Percentiles rank a stretch among this genome's conserved stretches.
Evolutionary conservation across 2,888 invertebrate species (phyloP).

Genomic region (Eristalinus sepulchralis): DNA sequence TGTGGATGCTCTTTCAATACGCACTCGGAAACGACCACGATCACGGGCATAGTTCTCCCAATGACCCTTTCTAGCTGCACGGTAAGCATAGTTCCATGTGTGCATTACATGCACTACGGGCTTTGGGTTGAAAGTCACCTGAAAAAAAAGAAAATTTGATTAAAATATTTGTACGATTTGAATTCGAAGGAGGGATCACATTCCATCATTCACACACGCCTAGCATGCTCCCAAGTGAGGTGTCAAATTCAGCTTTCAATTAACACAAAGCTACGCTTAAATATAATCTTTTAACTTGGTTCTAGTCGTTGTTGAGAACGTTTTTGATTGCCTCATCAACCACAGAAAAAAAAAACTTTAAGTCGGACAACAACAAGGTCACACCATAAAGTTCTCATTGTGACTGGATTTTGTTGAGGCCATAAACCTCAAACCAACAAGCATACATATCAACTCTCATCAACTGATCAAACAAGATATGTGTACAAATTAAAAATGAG

Average conservation of each 20-base stretch:
- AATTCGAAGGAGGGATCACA: background rate
- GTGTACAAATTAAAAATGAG: background rate
- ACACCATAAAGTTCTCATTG: background rate
- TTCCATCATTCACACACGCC: background rate
- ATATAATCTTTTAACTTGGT: background rate
- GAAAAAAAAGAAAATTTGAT: slow-evolving; percentile 37
- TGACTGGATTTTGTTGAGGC: background rate
- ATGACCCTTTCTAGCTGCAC: slow-evolving; percentile 83
- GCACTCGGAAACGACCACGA: slow-evolving; percentile 77
- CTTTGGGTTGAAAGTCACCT: slow-evolving; percentile 84
- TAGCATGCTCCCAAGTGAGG: background rate
- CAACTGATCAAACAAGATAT: background rate
- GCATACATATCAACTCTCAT: background rate
- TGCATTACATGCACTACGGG: slow-evolving; percentile 84
- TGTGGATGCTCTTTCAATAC: slow-evolving; percentile 75
- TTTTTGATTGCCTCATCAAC: background rate
- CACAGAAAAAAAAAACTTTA: no score
- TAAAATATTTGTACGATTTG: background rate
- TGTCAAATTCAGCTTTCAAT: background rate
- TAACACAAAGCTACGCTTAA: background rate
- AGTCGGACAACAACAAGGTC: background rate
- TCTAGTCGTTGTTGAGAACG: background rate
- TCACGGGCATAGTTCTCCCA: slow-evolving; percentile 84
- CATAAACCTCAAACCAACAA: background rate
- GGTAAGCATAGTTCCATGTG: slow-evolving; percentile 84